These are phyloP conservation scores for Circaetus cinerascens DNA, from an alignment of 2,113 vertebrate genomes.

Conservation along the genomic window DNA sequence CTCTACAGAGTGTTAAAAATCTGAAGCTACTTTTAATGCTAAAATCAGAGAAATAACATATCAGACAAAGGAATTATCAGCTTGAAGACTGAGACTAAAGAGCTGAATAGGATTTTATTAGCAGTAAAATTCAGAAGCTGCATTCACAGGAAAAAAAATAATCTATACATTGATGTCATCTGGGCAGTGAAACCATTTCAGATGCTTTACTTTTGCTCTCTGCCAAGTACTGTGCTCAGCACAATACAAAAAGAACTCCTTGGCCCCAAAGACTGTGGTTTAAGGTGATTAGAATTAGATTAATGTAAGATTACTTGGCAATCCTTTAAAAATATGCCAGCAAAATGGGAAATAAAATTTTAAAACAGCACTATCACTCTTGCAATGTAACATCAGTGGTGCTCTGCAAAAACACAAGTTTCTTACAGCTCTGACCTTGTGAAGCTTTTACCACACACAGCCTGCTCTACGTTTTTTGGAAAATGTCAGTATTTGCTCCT, in stretches of 20 bases:
- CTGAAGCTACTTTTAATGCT: neutral
- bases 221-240: neutral
- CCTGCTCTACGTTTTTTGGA: neutral
- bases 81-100: neutral
- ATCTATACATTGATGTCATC: neutral
- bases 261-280: neutral
- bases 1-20: neutral
- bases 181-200: constrained; percentile 4
- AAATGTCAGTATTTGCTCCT: neutral
- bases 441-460: neutral
- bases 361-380: neutral
- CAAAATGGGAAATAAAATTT: constrained; percentile 28
- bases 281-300: constrained; percentile 36
- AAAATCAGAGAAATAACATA: neutral
- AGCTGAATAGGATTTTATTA: constrained; percentile 4
- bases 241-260: neutral
- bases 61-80: neutral
- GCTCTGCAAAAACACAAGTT: neutral
- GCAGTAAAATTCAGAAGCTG: neutral
- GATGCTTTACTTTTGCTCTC: neutral
- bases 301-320: constrained; percentile 28
- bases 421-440: neutral
- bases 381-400: neutral
- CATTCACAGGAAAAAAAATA: neutral
- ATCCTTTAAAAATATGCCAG: constrained; percentile 16